Percentiles rank a stretch among this genome's conserved stretches.
Conservation (phyloP, 2,888 invertebrate genomes). For the Pantelozetes paolii region DNA sequence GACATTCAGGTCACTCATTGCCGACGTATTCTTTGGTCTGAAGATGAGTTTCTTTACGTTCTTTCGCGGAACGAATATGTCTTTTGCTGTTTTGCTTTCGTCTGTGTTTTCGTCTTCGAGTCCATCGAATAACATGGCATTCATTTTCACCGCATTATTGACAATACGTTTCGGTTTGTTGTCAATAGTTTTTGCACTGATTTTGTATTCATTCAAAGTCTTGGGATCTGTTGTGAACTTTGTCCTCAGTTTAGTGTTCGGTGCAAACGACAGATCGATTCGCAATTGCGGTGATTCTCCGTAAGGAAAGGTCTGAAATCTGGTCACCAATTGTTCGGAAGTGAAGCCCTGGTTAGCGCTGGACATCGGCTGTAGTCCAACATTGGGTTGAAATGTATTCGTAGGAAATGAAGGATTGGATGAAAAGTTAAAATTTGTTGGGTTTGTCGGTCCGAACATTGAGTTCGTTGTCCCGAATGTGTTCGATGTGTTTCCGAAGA, state of each 20-base stretch:
- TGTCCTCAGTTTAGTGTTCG: background rate
- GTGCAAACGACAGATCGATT: background rate
- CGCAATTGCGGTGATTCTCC: slow-evolving; percentile 76
- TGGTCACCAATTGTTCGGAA: slow-evolving; percentile 43
- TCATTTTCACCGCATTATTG: slow-evolving; percentile 13
- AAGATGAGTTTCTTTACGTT: slow-evolving; percentile 69
- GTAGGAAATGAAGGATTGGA: slow-evolving; percentile 14
- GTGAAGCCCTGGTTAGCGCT: slow-evolving; percentile 46
- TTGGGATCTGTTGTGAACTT: slow-evolving; percentile 44
- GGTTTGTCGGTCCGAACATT: background rate
- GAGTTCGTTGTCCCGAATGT: background rate
- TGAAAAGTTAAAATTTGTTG: slow-evolving; percentile 21
- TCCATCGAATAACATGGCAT: slow-evolving; percentile 69
- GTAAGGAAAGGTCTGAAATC: slow-evolving; percentile 60
- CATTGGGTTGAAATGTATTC: background rate
- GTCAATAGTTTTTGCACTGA: slow-evolving; percentile 22
- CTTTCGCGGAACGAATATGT: slow-evolving; percentile 55
- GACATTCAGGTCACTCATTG: background rate
- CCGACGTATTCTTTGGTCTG: slow-evolving; percentile 56
- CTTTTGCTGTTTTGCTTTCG: slow-evolving; percentile 63
- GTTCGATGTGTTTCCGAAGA: background rate
- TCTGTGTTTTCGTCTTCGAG: slow-evolving; percentile 74
- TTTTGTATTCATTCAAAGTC: slow-evolving; percentile 42
- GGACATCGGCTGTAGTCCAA: background rate
- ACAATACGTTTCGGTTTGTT: slow-evolving; percentile 37